A percentile compares a stretch with the other conserved stretches of the same genome.
These are phyloP conservation scores for Tragelaphus strepsiceros DNA, from an alignment of 2,113 vertebrate species.

Conservation along the genomic window DNA sequence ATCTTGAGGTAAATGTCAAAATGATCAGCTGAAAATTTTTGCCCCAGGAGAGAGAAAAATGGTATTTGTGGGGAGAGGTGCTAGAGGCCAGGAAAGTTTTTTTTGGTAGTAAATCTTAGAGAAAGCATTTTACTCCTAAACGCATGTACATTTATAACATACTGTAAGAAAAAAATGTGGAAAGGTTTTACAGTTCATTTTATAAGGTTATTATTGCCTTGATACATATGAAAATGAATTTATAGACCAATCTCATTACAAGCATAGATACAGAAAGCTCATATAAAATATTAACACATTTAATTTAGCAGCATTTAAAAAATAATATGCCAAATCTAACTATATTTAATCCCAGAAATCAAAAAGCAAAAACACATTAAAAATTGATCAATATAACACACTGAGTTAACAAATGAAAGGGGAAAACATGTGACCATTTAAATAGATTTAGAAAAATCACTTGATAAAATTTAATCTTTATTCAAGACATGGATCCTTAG, in stretches of 20 bases:
- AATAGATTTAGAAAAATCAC: background rate
- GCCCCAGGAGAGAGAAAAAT: background rate
- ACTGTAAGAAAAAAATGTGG: background rate
- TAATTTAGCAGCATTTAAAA: background rate
- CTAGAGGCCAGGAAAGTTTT: background rate
- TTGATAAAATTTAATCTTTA: background rate
- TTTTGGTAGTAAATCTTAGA: background rate
- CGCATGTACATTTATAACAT: background rate
- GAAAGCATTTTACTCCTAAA: background rate
- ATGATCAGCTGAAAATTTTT: background rate
- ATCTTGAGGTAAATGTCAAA: background rate
- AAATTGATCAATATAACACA: background rate
- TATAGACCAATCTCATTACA: background rate
- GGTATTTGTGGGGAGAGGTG: background rate
- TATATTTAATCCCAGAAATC: background rate
- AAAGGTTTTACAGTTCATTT: background rate
- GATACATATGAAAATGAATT: slow-evolving; percentile 14
- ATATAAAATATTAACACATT: background rate
- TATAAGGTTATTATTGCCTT: background rate
- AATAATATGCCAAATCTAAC: background rate
- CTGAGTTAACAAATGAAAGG: background rate
- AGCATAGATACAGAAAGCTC: background rate
- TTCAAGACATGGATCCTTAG: background rate
- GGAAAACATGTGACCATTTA: background rate
- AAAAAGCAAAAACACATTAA: slow-evolving; percentile 5